phyloP scores from a whole-genome alignment of 2,113 vertebrate genomes.

The Urocitellus parryii region DNA sequence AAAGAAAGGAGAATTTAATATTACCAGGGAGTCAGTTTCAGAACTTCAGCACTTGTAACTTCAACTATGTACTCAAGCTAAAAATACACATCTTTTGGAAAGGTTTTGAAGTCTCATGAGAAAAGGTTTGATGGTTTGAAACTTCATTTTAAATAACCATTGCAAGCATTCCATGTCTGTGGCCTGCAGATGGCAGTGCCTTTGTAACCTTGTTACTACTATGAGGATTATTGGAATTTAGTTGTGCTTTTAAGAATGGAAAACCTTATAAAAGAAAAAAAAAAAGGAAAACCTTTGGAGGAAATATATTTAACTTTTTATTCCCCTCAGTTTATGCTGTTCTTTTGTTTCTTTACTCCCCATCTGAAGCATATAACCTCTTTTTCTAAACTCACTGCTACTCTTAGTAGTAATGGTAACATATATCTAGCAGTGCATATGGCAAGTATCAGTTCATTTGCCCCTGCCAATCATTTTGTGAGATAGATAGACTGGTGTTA shows the following conservation, averaged over 20 bases:
- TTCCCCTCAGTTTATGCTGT: not conserved
- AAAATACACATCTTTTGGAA: conserved; percentile 49
- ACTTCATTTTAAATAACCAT: conserved; percentile 52
- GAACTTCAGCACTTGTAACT: conserved; percentile 40
- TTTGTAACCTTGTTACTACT: conserved; percentile 50
- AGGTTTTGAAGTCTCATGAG: not conserved
- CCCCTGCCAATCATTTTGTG: not conserved
- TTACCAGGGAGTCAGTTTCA: conserved; percentile 20
- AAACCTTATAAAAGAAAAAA: not conserved
- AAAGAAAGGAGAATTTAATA: conserved; percentile 12
- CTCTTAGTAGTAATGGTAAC: not conserved
- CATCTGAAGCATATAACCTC: not conserved
- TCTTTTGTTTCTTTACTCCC: not conserved
- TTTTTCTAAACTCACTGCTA: not conserved
- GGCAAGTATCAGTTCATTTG: not conserved
- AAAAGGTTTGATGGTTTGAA: conserved; percentile 47
- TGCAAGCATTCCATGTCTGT: not conserved
- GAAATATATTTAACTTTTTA: conserved; percentile 30
- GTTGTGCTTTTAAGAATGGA: conserved; percentile 54
- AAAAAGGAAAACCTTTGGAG: not conserved
- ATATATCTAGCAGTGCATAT: not conserved
- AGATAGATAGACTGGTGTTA: not conserved
- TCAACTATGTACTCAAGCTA: conserved; percentile 33
- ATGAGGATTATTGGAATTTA: not conserved
- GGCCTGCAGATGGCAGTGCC: conserved; percentile 81